Base-by-base conservation (phyloP, 2,888 invertebrate species). In the Lycocerus yunnanus region DNA sequence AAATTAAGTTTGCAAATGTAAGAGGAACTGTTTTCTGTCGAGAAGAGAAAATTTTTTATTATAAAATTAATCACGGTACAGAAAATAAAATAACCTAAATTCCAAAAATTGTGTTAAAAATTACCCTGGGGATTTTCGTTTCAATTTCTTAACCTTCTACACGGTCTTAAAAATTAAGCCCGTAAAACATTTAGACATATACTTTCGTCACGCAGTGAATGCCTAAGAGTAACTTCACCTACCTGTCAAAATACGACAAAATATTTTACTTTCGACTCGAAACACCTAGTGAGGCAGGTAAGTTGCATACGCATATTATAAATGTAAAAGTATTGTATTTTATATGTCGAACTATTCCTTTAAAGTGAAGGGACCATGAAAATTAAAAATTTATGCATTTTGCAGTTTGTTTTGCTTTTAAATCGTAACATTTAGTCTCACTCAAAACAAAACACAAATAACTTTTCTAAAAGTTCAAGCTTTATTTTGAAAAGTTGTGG, bases 211-310 rank as follows among this genome's bases (percentile, higher is more conserved):
- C 75, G 78, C 78, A 76, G 73, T 75, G 74, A 80, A 79, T 78
- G 75, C 67, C 82, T 78, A 81, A 82, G 66, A 80, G 63, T 72
- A 76, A 76, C 78, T 78, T 79, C 79, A 79, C 79, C 75, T 82
- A 82, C 82, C 83, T 84, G 84, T 84, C 84, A 84, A 82, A 84
- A 84, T 82, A 84, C 79, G 79, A 80, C 82, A 83, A 84, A 84
- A 83, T 83, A 84, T 83, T 83, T 82, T 78, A 77, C 79, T 80
- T 77, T 70, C 66, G 24, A 65, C 67, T 72, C 18, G 18, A 63
- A 77, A 81, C 74, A 65, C 74, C 65, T 27, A 68, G 66, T 20
- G 18, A 15, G 20, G 10, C 76, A 76, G 66, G 66, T 66, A 71
- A 73, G 20, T 70, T 61, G 27, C 15, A 16, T 14, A 15, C 15